Evolutionary conservation across 2,113 vertebrate species (phyloP).

Genomic region (Oplegnathus fasciatus): DNA sequence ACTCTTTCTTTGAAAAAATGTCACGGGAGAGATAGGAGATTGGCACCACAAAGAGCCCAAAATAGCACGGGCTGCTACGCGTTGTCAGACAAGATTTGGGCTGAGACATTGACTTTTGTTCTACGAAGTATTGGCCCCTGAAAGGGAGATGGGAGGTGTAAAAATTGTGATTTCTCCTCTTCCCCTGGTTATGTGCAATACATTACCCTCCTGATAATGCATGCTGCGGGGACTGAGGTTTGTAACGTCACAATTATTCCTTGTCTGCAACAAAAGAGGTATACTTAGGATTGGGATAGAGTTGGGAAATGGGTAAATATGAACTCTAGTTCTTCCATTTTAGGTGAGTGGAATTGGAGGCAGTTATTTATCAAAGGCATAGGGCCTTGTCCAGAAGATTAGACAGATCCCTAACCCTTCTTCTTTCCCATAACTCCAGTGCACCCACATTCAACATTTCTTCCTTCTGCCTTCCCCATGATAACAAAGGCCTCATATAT

Average conservation of each 20-base stretch:
- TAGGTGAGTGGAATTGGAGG: conserved; percentile 88
- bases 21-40: conserved; percentile 98
- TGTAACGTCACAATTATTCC: conserved; percentile 93
- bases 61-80: conserved; percentile 99
- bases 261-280: conserved; percentile 87
- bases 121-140: conserved; percentile 92
- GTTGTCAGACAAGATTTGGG: conserved; percentile 99
- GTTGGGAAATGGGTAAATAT: conserved; percentile 79
- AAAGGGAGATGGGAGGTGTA: conserved; percentile 95
- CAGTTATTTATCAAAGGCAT: conserved; percentile 91
- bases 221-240: conserved; percentile 87
- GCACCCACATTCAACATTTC: conserved; percentile 90
- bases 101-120: conserved; percentile 99
- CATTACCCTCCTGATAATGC: conserved; percentile 90
- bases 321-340: conserved; percentile 87
- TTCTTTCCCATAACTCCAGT: conserved; percentile 93
- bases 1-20: conserved; percentile 99
- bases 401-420: conserved; percentile 87
- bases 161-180: conserved; percentile 92
- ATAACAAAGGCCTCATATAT: conserved; percentile 95
- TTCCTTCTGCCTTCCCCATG: conserved; percentile 90
- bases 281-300: conserved; percentile 84
- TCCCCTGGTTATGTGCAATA: conserved; percentile 89
- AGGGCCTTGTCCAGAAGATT: conserved; percentile 89
- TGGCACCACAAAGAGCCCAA: conserved; percentile 99